Evolutionary conservation across 2,113 vertebrate genomes (phyloP), one percentile per base, ranked within the genome.

Genomic region (Gorsachius goisagi): DNA sequence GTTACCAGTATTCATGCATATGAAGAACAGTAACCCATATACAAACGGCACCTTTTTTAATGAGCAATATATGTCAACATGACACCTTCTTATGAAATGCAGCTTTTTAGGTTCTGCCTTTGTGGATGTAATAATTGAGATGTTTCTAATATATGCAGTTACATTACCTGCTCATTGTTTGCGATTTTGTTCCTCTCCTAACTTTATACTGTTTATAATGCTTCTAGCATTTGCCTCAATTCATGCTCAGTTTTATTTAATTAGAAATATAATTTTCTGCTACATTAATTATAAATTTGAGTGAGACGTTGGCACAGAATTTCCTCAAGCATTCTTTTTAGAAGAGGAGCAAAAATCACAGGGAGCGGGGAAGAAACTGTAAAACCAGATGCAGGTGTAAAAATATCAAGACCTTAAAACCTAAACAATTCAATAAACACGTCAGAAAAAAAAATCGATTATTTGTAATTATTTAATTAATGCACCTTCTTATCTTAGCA

Each of bases 121-220:
- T 97, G 96, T 96, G 95, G 96, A 96, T 93, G 89, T 95, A 97
- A 94, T 97, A 97, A 97, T 97, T 97, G 97, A 97, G 93, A 97
- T 96, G 91, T 97, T 97, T 96, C 95, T 97, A 96, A 97, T 97
- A 82, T 96, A 97, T 96, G 93, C 97, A 92, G 91, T 95, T 92
- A 80, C 85, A 91, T 94, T 95, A 88, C 92, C 96, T 97, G 92
- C 88, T 79, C 77, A 83, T 96, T 95, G 94, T 97, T 95, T 91
- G 90, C 5, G 15, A 92, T 97, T 94, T 95, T 86, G 84, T 76
- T 91, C 81, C 37, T 93, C 67, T 83, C 63, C 74, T 88, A 92
- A 94, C 89, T 97, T 96, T 89, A 60, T 30, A 24, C 90, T 90
- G 68, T 88, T 96, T 94, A 37, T 86, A 87, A 91, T 92, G 94